Conservation (phyloP, 2,888 invertebrate species). For the Macrosiphum euphorbiae region DNA sequence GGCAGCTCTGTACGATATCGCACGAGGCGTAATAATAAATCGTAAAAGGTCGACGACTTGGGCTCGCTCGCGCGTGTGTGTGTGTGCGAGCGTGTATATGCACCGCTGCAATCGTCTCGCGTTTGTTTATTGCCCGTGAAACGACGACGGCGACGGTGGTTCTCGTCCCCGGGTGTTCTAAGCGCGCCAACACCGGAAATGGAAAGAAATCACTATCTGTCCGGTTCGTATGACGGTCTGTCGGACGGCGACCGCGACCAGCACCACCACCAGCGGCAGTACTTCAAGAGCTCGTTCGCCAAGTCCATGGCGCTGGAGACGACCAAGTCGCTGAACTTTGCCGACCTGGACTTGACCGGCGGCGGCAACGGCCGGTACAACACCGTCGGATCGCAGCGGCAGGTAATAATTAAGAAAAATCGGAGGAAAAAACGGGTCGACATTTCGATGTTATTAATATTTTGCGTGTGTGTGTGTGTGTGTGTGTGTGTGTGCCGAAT, state of each 20-base stretch:
- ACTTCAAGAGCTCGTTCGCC: constrained; percentile 68
- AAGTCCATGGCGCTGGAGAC: constrained; percentile 68
- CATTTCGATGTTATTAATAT: not conserved
- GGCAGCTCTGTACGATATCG: not conserved
- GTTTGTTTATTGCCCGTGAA: constrained; percentile 32
- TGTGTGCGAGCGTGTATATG: not conserved
- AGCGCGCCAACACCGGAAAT: not conserved
- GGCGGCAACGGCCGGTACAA: constrained; percentile 32
- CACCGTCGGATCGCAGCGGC: constrained; percentile 44
- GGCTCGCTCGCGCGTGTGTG: not conserved
- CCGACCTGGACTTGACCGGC: constrained; percentile 41
- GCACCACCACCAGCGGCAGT: constrained; percentile 48
- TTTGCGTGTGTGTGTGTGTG: not conserved
- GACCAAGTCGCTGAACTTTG: constrained; percentile 58
- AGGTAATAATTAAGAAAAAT: not conserved
- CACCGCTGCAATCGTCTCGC: not conserved
- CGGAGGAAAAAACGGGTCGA: not conserved
- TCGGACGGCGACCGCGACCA: constrained; percentile 61
- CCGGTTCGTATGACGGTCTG: constrained; percentile 60
- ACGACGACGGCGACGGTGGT: not conserved
- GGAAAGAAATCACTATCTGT: constrained; percentile 37
- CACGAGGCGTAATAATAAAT: constrained; percentile 38
- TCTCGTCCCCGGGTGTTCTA: not conserved
- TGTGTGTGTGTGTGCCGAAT: not conserved
- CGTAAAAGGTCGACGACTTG: constrained; percentile 27